These are phyloP conservation scores for Cheilinus undulatus DNA, from an alignment of 2,113 vertebrate species.

Conservation along the genomic window DNA sequence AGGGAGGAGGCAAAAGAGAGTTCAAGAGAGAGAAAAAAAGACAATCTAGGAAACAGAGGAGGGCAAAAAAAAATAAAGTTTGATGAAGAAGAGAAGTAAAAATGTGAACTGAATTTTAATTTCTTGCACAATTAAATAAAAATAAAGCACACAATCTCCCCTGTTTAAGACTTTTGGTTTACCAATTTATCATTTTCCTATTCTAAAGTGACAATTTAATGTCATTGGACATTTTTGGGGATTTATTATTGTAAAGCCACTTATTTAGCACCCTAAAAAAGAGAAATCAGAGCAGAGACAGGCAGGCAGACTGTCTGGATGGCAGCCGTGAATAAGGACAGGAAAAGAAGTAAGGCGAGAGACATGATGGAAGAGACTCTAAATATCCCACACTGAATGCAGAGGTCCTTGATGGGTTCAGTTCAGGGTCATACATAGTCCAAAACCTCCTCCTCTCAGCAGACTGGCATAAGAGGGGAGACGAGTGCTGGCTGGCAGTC, in stretches of 20 bases:
- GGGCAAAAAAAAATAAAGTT: too few species aligned
- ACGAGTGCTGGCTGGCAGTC: conserved; percentile 47
- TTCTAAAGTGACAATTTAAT: too few species aligned
- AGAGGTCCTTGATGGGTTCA: conserved; percentile 39
- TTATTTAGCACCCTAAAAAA: neutral
- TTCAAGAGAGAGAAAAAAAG: neutral
- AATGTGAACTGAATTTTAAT: too few species aligned
- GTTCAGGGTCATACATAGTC: conserved; percentile 56
- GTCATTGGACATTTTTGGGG: too few species aligned
- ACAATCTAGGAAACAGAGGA: conserved; percentile 1
- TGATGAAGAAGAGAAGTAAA: too few species aligned
- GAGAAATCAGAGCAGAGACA: neutral
- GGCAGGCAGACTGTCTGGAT: neutral
- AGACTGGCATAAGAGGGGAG: conserved; percentile 31
- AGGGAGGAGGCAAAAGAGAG: conserved; percentile 23
- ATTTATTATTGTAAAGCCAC: too few species aligned
- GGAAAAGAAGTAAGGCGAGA: neutral
- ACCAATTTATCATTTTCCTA: too few species aligned
- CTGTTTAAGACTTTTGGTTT: too few species aligned
- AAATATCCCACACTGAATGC: conserved; percentile 48
- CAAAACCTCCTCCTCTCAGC: conserved; percentile 29
- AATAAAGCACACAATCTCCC: too few species aligned
- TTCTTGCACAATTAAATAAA: too few species aligned
- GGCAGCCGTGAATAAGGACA: too few species aligned
- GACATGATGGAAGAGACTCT: conserved; percentile 4